Conservation (phyloP, 2,888 invertebrate genomes). For the Melitaea athalia region DNA sequence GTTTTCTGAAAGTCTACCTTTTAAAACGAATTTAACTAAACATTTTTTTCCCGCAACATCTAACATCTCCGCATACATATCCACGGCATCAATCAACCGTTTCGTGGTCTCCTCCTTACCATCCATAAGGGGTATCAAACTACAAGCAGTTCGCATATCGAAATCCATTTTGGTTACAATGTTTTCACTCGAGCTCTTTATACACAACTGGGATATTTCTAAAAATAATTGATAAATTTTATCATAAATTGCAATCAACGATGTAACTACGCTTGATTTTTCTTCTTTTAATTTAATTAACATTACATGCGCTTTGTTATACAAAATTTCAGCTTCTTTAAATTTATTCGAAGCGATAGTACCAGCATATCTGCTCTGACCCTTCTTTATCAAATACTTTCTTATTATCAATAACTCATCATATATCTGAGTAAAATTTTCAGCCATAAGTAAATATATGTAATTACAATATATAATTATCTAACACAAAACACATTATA, state of each 20-base stretch:
- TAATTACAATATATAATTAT: too few relatives aligned
- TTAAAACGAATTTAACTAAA: background rate
- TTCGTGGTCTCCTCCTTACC: background rate
- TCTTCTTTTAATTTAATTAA: background rate
- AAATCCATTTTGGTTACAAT: background rate
- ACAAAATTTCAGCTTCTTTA: background rate
- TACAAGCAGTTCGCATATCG: background rate
- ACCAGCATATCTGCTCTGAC: background rate
- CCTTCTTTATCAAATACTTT: background rate
- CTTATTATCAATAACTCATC: too few relatives aligned
- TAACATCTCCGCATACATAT: background rate
- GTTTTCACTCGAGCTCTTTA: background rate
- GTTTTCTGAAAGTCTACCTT: background rate
- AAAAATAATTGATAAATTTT: background rate
- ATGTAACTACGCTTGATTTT: background rate
- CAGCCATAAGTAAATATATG: too few relatives aligned
- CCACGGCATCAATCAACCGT: background rate
- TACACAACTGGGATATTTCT: background rate
- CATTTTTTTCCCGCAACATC: background rate
- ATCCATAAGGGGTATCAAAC: background rate
- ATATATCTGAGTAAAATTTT: too few relatives aligned
- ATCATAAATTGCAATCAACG: background rate
- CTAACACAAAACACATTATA: background rate
- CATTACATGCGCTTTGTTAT: background rate
- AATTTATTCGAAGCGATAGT: background rate